Conservation (phyloP, 2,797 vertebrate species). For the Muraenolepis orangiensis region DNA sequence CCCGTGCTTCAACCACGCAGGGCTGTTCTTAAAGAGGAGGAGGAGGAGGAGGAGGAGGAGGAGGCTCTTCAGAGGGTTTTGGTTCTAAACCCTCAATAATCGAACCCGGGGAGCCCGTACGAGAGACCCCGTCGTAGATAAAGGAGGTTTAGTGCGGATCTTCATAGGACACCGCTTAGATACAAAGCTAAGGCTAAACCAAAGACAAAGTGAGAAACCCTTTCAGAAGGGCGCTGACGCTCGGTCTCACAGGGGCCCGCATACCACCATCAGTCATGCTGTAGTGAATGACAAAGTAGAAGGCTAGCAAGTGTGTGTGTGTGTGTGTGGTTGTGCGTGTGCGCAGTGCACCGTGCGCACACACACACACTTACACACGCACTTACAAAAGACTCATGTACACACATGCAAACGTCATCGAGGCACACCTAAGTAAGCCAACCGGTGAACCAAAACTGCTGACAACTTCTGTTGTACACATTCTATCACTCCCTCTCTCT, state of each 20-base stretch:
- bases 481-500: slow-evolving; percentile 7
- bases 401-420: slow-evolving; percentile 48
- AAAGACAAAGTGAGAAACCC: neutral
- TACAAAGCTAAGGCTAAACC: neutral
- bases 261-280: slow-evolving; percentile 68
- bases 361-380: slow-evolving; percentile 31
- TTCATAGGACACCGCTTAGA: neutral
- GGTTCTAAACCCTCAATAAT: neutral
- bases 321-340: no score
- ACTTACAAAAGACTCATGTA: slow-evolving; percentile 49
- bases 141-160: neutral
- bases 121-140: neutral
- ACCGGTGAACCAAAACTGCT: slow-evolving; percentile 60
- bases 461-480: slow-evolving; percentile 33
- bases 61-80: neutral
- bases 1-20: neutral
- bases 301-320: no score
- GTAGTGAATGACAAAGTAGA: slow-evolving; percentile 52
- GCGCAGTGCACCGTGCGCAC: slow-evolving; percentile 18
- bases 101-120: no score
- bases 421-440: slow-evolving; percentile 60
- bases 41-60: no score
- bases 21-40: no score
- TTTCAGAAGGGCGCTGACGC: neutral
- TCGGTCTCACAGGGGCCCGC: slow-evolving; percentile 26